phyloP scores from a whole-genome alignment of 2,113 vertebrate genomes.

The Cottus gobio region DNA sequence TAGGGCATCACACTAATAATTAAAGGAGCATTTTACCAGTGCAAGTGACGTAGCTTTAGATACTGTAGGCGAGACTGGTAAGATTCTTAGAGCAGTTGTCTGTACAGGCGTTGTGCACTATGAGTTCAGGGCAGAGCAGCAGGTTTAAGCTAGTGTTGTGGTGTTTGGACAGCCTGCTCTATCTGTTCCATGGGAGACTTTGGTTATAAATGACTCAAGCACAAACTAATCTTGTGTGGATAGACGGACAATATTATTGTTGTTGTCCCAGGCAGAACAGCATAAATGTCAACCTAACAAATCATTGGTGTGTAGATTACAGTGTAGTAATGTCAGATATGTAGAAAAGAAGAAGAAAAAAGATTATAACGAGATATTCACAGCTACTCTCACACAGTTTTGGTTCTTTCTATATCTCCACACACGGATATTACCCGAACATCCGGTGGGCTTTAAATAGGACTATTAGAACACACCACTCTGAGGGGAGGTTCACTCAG shows the following conservation, averaged over 20 bases:
- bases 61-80: not conserved
- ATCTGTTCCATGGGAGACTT: slow-evolving; percentile 8
- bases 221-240: slow-evolving; percentile 15
- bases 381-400: not conserved
- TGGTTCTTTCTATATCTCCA: not conserved
- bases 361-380: not conserved
- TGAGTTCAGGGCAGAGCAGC: slow-evolving; percentile 10
- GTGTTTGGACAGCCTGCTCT: slow-evolving; percentile 40
- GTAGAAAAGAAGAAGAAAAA: not conserved
- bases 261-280: not conserved
- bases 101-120: slow-evolving; percentile 3
- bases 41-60: slow-evolving; percentile 4
- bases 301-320: not conserved
- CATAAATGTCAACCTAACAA: not conserved
- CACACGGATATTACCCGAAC: slow-evolving; percentile 4
- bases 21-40: not conserved
- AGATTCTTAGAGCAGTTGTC: slow-evolving; percentile 9
- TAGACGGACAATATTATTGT: not conserved
- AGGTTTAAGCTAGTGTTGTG: slow-evolving; percentile 41
- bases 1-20: slow-evolving; percentile 4
- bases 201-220: slow-evolving; percentile 35
- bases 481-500: not conserved
- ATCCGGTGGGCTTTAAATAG: slow-evolving; percentile 16
- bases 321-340: not conserved
- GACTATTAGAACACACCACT: slow-evolving; percentile 1